phyloP scores from a whole-genome alignment of 2,797 vertebrate genomes.

The Tangara arthus region DNA sequence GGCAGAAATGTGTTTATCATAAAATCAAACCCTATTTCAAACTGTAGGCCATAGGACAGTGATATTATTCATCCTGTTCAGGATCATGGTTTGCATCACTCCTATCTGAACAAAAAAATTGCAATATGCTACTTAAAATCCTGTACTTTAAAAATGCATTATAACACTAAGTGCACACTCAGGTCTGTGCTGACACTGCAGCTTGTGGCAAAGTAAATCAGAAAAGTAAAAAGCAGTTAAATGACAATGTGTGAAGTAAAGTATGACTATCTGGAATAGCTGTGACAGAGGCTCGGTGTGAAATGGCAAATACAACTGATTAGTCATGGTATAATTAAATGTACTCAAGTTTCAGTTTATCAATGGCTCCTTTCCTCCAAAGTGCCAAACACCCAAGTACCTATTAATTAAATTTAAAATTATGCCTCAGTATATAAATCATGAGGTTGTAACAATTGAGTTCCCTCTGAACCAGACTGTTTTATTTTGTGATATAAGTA shows the following conservation, averaged over 20 bases:
- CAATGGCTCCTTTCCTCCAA: background rate
- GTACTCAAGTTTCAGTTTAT: background rate
- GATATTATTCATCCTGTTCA: background rate
- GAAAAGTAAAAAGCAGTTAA: background rate
- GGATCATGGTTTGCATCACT: background rate
- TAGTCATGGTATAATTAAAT: background rate
- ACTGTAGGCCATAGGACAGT: background rate
- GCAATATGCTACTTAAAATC: background rate
- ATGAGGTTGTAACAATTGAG: background rate
- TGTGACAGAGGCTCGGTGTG: background rate
- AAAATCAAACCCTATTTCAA: constrained; percentile 27
- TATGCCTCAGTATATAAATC: background rate
- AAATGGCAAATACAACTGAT: background rate
- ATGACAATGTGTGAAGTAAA: background rate
- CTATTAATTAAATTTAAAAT: constrained; percentile 10
- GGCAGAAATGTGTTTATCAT: constrained; percentile 66
- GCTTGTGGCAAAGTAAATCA: background rate
- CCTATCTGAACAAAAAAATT: background rate
- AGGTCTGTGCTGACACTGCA: background rate
- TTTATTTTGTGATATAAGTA: background rate
- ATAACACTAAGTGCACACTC: background rate
- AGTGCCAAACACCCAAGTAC: background rate
- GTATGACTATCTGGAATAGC: background rate
- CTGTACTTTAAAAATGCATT: background rate
- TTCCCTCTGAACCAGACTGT: background rate